Conservation (phyloP, 2,113 vertebrate genomes). For the Anarhynchus alexandrinus region DNA sequence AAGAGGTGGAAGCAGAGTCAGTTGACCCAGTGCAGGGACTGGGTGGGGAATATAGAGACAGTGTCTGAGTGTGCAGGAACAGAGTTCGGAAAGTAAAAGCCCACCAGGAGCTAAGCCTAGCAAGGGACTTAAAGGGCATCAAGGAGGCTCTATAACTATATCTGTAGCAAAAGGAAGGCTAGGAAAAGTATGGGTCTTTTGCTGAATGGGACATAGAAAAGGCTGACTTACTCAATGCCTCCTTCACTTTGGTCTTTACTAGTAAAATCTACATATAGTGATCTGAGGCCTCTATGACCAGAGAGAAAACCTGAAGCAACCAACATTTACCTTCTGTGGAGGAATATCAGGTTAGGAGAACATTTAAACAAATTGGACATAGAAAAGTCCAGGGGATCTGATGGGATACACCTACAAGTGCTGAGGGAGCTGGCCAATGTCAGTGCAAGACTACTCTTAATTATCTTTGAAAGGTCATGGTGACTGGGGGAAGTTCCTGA, state of each 20-base stretch:
- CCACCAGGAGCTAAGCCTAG: background rate
- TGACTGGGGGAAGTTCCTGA: background rate
- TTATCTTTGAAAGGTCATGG: background rate
- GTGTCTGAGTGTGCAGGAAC: background rate
- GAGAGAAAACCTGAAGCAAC: background rate
- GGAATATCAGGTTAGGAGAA: background rate
- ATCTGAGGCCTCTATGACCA: background rate
- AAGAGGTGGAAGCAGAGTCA: background rate
- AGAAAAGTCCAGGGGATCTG: background rate
- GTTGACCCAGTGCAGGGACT: background rate
- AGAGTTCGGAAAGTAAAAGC: background rate
- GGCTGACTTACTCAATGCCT: background rate
- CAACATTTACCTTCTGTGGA: background rate
- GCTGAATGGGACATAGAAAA: background rate
- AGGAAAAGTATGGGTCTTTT: background rate
- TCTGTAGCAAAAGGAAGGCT: background rate
- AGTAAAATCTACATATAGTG: background rate
- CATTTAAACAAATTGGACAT: background rate
- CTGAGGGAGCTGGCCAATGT: background rate
- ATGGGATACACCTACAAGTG: fast-evolving
- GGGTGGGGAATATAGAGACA: background rate
- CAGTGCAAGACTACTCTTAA: background rate
- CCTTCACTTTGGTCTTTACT: background rate
- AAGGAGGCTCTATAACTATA: background rate
- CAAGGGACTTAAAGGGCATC: background rate